Conservation (phyloP, 2,797 vertebrate species). For the Scarus forsteni region DNA sequence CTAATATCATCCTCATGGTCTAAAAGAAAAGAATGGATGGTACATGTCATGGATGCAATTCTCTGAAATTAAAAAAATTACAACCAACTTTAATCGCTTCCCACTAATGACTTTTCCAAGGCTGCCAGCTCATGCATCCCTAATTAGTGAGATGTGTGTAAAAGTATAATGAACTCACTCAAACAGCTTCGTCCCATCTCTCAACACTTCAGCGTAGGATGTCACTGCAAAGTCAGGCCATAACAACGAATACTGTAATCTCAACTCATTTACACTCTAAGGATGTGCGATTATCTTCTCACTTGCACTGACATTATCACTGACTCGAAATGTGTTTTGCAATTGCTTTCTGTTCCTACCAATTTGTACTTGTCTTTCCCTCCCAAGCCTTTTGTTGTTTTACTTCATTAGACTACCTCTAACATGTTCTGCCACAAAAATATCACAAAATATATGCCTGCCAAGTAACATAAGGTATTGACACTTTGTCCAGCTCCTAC, state of each 20-base stretch:
- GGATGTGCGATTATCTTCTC: slow-evolving; percentile 29
- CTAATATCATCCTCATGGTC: neutral
- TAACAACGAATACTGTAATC: slow-evolving; percentile 55
- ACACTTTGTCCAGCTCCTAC: slow-evolving; percentile 20
- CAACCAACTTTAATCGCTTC: slow-evolving; percentile 25
- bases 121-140: slow-evolving; percentile 31
- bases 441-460: neutral
- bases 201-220: slow-evolving; percentile 34
- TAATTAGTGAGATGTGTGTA: slow-evolving; percentile 46
- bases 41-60: slow-evolving; percentile 3
- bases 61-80: slow-evolving; percentile 27
- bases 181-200: slow-evolving; percentile 28
- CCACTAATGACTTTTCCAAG: slow-evolving; percentile 36
- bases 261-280: slow-evolving; percentile 54
- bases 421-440: neutral
- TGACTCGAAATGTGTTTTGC: slow-evolving; percentile 14
- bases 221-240: slow-evolving; percentile 41
- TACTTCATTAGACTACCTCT: neutral
- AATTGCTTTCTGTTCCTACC: slow-evolving; percentile 6
- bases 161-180: slow-evolving; percentile 43
- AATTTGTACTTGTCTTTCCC: neutral
- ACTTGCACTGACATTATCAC: slow-evolving; percentile 31
- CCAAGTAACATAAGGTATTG: slow-evolving; percentile 13
- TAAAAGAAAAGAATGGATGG: neutral
- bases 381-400: neutral